Evolutionary conservation across 2,888 invertebrate species (phyloP), one percentile per base, ranked within the genome.

Genomic region (Drosophila tanythrix): DNA sequence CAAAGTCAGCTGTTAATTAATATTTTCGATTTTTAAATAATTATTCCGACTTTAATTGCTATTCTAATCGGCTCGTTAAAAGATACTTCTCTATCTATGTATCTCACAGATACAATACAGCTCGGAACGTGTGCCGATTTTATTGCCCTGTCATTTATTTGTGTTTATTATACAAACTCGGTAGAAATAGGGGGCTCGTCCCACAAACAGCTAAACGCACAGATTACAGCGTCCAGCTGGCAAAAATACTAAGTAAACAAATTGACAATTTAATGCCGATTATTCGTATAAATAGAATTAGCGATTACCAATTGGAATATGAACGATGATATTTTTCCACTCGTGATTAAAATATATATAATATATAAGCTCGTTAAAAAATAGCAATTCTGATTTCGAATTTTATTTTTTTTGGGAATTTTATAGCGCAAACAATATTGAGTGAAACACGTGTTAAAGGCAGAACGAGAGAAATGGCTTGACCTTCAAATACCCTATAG

Each of bases 171-270:
- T 48, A 57, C 52, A 69, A 59, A 40, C 43, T 29, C 38, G 11
- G 10, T 33, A 25, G n/a, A 43, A 73, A 38, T 31, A 46, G 50
- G 70, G 78, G 74, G 74, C 74, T 75, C 78, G 74, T 75, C 74
- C 15, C n/a, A 8, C 46, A 33, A 52, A 40, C 40, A 57, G 70
- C 57, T 38, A 43, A 58, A 51, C 70, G 43, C 43, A 53, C 38
- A 55, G 43, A 51, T 74, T 70, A 74, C 77, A 76, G 38, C 60
- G 31, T 2, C 35, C 6, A 35, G 2, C 25, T 50, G 27, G 35
- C 52, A 29, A 59, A 29, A 18, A 21, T 35, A 29, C 36, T 25
- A 18, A 36, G 3, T 7, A 18, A 40, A 29, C 35, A 43, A 31
- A 25, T 15, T 55, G 31, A 40, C 21, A n/a, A 46, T 38, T 66